phyloP scores from a whole-genome alignment of 1,140 invertebrate species.

The Drusus annulatus region DNA sequence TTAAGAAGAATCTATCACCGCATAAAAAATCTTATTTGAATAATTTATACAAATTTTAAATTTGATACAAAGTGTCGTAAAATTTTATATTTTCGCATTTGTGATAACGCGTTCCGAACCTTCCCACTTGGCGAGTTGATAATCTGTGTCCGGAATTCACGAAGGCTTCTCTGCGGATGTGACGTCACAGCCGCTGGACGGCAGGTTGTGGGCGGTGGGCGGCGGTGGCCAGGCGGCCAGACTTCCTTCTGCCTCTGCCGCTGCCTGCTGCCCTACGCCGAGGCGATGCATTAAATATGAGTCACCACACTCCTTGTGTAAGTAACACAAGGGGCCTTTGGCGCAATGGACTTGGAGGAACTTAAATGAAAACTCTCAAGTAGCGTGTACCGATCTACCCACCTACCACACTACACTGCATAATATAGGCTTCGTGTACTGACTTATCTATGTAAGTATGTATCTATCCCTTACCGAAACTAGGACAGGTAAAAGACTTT shows the following conservation, averaged over 20 bases:
- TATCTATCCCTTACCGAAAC: no score
- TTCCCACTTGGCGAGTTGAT: not conserved
- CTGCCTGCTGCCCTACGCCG: not conserved
- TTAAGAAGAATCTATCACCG: no score
- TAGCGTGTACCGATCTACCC: not conserved
- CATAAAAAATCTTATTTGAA: no score
- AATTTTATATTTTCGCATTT: not conserved
- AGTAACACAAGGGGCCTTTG: constrained; percentile 3
- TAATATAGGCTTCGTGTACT: no score
- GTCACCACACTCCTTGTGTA: constrained; percentile 33
- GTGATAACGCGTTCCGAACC: not conserved
- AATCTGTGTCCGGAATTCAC: constrained; percentile 16
- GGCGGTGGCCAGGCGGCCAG: no score
- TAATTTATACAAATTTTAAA: no score
- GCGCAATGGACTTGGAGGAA: not conserved
- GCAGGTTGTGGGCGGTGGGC: not conserved
- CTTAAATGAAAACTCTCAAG: constrained; percentile 7
- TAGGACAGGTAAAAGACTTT: no score
- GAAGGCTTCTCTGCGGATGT: constrained; percentile 12
- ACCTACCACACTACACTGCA: not conserved
- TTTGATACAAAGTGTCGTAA: not conserved
- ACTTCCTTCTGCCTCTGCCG: no score
- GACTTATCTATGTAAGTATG: no score
- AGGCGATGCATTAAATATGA: constrained; percentile 52
- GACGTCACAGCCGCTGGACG: constrained; percentile 13